A percentile compares a stretch with the other conserved stretches of the same genome.
Conservation (phyloP, 2,113 vertebrate genomes). For the Pseudorhombus dupliciocellatus region DNA sequence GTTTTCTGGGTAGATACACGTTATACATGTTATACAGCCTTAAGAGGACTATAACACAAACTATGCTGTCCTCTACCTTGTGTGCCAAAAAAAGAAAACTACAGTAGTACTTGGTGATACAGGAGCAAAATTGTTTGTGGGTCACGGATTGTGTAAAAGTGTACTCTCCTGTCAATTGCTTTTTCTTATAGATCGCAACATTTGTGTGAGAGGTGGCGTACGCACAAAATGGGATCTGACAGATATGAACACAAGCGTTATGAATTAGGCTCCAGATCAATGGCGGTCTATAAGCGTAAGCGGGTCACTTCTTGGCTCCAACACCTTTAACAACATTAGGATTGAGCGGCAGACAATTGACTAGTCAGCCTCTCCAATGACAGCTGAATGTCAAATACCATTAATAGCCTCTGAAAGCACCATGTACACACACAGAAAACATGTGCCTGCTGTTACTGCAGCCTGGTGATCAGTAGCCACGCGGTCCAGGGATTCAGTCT, state of each 20-base stretch:
- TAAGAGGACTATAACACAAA: background rate
- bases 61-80: background rate
- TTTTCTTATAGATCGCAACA: no score
- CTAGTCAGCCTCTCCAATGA: constrained; percentile 61
- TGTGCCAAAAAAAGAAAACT: background rate
- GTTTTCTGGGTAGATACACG: constrained; percentile 15
- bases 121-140: no score
- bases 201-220: no score
- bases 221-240: no score
- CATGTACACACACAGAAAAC: constrained; percentile 9
- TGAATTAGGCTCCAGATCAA: background rate
- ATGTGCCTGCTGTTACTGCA: background rate
- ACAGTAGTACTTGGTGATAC: no score
- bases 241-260: no score
- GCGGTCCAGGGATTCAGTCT: background rate
- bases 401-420: constrained; percentile 55
- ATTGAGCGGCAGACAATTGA: constrained; percentile 46
- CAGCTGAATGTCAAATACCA: constrained; percentile 68
- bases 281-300: constrained; percentile 28
- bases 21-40: background rate
- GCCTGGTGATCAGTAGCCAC: constrained; percentile 7
- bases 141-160: no score
- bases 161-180: no score
- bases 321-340: constrained; percentile 53
- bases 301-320: constrained; percentile 23